Base-by-base conservation (phyloP, 1,140 invertebrate species). In the Branchinecta lindahli region DNA sequence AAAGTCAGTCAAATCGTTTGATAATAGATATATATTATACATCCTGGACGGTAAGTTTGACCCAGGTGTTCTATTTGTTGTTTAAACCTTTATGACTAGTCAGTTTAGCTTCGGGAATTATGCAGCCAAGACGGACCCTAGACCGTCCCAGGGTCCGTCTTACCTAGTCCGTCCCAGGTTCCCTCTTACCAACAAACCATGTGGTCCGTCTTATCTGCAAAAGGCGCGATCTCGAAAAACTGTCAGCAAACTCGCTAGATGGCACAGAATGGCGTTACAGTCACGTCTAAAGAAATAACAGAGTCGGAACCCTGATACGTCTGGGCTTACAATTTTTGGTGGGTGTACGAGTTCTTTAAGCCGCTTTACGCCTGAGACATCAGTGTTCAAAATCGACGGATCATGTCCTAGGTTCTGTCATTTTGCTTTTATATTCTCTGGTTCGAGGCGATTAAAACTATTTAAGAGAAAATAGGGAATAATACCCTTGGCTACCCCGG, bases 11-110 rank as follows among this genome's bases (percentile, higher is more conserved):
- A 52, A 52, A 52, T 52, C 47, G 47, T n/a, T 52, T 9, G 47
- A 52, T 52, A 52, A 52, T 52, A 52, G 47, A 52, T 52, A 52
- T 52, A 52, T 52, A 52, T 52, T 52, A 52, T 52, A 52, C 47
- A 52, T 52, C 47, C n/a, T 52, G 47, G 47, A 52, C 47, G 47
- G 47, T 52, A 52, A 52, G 47, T 52, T 52, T 52, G 47, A 52
- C 47, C 47, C 47, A 52, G 47, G 47, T 52, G 47, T 52, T 52
- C 47, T n/a, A n/a, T n/a, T n/a, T n/a, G 47, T 52, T 52, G 47
- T 52, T n/a, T 52, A n/a, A 9, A 9, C 9, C 47, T 52, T 52
- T 52, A 52, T 9, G 47, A 52, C 47, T 52, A 52, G 47, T 52
- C 47, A 52, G 47, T 52, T 52, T 52, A 52, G 47, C 47, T 52